A percentile compares a stretch with the other conserved stretches of the same genome.
These are phyloP conservation scores for Meiosimyza decipiens DNA, from an alignment of 2,888 invertebrate species.

Conservation along the genomic window DNA sequence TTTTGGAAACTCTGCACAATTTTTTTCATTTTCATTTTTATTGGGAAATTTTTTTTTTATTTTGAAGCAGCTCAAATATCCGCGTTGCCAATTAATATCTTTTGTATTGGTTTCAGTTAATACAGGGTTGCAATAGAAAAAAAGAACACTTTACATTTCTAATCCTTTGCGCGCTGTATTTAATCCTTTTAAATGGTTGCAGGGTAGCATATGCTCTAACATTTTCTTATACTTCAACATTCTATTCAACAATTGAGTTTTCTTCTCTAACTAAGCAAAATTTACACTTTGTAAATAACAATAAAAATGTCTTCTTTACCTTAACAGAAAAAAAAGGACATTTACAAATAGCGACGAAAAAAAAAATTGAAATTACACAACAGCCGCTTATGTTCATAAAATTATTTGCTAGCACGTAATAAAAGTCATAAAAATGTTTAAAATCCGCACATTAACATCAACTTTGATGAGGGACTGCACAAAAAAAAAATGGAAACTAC, in stretches of 20 bases:
- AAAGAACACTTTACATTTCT: too few relatives aligned
- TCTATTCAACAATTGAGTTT: not conserved
- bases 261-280: constrained; percentile 6
- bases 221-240: not conserved
- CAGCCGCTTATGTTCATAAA: constrained; percentile 47
- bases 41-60: not conserved
- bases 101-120: not conserved
- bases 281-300: constrained; percentile 34
- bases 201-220: constrained; percentile 36
- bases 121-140: not conserved
- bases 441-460: constrained; percentile 48
- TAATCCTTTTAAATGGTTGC: constrained; percentile 40
- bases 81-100: constrained; percentile 23
- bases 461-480: constrained; percentile 36
- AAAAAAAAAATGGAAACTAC: not conserved
- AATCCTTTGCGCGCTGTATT: not conserved
- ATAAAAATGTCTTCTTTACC: not conserved
- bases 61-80: constrained; percentile 14
- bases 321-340: not conserved
- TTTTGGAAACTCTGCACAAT: not conserved
- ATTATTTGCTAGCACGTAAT: constrained; percentile 51
- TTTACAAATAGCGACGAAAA: not conserved
- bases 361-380: not conserved
- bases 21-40: too few relatives aligned
- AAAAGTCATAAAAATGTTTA: constrained; percentile 61